Base-by-base conservation (phyloP, 53 echinoderm and acorn worm species). In the Zoroaster sp. region DNA sequence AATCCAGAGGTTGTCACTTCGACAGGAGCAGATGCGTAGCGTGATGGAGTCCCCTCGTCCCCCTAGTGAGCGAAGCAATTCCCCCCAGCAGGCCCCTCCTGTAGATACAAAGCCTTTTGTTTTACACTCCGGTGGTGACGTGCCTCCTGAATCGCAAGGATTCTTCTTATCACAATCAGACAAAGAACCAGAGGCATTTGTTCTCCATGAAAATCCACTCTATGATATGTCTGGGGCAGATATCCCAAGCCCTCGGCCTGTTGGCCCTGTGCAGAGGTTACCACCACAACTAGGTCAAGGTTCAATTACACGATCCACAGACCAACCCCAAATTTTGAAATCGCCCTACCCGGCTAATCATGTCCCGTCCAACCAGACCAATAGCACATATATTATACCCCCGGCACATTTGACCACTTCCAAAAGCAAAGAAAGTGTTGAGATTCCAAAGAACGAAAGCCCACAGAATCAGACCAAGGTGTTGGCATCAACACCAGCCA, bases 1-100 rank as follows among this genome's bases (percentile, higher is more conserved):
- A 65, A 95, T 97, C 51, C 86, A 89, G 66, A 82, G 95, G 55
- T 69, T 97, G 38, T 97, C 97, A 2, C 77, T 95, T 17, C 97
- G 94, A 18, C 97, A 97, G 76, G 97, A 97, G 65, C 91, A 94
- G 49, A 49, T 94, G 63, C 92, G 81, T 33, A 88, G 91, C 8
- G 83, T 77, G 14, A 82, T 86, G 78, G 87, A 75, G 35, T 89
- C 94, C 11, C 93, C 89, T 3, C 38, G 86, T 1, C 87, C 77
- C 23, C 87, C 77, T 11, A 54, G 87, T 45, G 77, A 80, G 20
- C 66, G 45, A 10, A 85, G 71, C 53, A 40, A 47, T 35, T 63
- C 86, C 30, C 91, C 83, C 11, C 76, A 75, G 28, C 72, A 74
- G 32, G 39, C 66, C 18, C 59, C 55, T 20, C 71, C 69, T 17